Base-by-base conservation (phyloP, 2,113 vertebrate genomes). In the Emydura subglobosa region DNA sequence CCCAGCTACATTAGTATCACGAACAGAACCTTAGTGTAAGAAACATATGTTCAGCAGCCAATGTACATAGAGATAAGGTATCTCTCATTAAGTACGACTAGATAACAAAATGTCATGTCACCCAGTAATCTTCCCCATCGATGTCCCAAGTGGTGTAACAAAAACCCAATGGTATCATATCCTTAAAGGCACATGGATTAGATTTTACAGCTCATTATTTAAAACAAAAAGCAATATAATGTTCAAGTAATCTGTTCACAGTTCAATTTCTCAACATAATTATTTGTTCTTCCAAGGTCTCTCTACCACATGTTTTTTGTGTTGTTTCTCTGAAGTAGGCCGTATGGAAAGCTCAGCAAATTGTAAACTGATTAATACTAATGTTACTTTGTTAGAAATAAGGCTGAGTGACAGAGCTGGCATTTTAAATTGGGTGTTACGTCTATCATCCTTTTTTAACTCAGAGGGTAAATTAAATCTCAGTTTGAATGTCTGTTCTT, bases 321-420 rank as follows among this genome's bases (percentile, higher is more conserved):
- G 21, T 54, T 96, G 55, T 7, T 92, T 96, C 94, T 89, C 79
- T 86, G 88, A 95, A 90, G 68, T 76, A 78, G 16, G 21, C 93
- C 89, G 61, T 91, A 83, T 72, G 82, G 86, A 39, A 92, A 95
- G 51, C 72, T 95, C 82, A 90, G 53, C 51, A 95, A 97, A 96
- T 97, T 94, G 78, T 93, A 91, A 96, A 95, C 96, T 96, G 94
- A 86, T 96, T 96, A 96, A 95, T 93, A 51, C 79, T 97, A 95
- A 96, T 92, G 25, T 85, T 87, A 89, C 81, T 96, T 95, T 94
- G 94, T 94, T 92, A 92, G 82, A 95, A 91, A n/a, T 53, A 95
- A 96, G 42, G 31, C 74, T 96, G 80, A 92, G 89, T 89, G 95
- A 91, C 90, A 95, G 90, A 96, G 21, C n/a, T 96, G 83, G 87